Percentiles rank a stretch among this genome's conserved stretches.
Evolutionary conservation across 2,888 invertebrate genomes (phyloP).

Genomic region (Metellina segmentata): DNA sequence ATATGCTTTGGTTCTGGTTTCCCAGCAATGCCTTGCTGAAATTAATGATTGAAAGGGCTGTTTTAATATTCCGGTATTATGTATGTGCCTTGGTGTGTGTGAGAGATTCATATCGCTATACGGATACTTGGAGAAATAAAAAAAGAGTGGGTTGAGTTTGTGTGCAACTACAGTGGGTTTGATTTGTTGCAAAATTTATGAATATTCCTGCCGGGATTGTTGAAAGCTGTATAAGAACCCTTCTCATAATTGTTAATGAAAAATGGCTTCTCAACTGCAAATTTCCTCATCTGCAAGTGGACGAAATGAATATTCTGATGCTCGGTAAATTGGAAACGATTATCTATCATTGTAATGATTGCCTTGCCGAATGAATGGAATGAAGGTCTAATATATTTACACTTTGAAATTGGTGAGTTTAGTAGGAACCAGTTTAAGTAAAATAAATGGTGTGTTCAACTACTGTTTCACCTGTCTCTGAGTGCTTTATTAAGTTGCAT

Average conservation of each 20-base stretch:
- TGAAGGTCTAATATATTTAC: not conserved
- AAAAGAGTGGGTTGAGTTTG: not conserved
- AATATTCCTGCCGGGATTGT: not conserved
- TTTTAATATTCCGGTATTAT: conserved; percentile 30
- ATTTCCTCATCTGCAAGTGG: not conserved
- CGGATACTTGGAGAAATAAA: not conserved
- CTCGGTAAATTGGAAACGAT: not conserved
- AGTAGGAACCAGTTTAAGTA: no score
- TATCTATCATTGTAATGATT: not conserved
- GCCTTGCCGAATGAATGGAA: not conserved
- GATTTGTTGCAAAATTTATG: not conserved
- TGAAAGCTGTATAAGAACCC: not conserved
- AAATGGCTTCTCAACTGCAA: not conserved
- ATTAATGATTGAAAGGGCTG: conserved; percentile 30
- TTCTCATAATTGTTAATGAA: not conserved
- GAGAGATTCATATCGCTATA: not conserved
- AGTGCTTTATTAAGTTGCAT: no score
- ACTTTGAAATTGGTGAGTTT: not conserved
- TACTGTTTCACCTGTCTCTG: no score
- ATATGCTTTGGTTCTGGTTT: conserved; percentile 4
- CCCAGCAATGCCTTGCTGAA: conserved; percentile 2
- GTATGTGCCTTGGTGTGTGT: not conserved
- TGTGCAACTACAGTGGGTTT: not conserved
- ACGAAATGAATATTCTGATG: not conserved
- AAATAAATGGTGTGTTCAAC: no score